Evolutionary conservation across 2,888 invertebrate genomes (phyloP).

Genomic region (Entomobrya proxima): DNA sequence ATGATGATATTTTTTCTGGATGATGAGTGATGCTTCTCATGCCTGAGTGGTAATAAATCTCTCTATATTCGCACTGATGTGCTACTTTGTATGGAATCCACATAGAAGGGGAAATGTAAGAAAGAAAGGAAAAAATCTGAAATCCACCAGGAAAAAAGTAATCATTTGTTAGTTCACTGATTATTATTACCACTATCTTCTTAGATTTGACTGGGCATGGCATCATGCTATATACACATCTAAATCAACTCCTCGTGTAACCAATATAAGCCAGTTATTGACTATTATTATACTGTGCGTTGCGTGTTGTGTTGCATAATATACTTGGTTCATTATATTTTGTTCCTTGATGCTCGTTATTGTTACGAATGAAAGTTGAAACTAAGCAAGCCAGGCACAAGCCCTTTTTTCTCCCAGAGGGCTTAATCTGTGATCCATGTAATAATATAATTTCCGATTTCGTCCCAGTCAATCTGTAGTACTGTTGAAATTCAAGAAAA

Average conservation of each 20-base stretch:
- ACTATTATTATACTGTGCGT: not conserved
- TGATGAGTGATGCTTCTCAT: constrained; percentile 65
- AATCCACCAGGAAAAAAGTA: constrained; percentile 66
- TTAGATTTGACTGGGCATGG: too few relatives aligned
- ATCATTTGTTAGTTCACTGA: constrained; percentile 67
- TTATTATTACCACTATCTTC: constrained; percentile 24
- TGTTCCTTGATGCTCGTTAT: constrained; percentile 21
- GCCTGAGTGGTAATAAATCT: constrained; percentile 66
- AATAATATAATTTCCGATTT: constrained; percentile 61
- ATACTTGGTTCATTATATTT: constrained; percentile 33
- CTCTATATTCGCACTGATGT: constrained; percentile 28
- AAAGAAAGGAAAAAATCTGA: constrained; percentile 46
- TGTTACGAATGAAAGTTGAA: constrained; percentile 49
- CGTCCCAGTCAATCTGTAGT: constrained; percentile 50
- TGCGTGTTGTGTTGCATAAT: not conserved
- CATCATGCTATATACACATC: not conserved
- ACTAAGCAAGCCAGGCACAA: constrained; percentile 30
- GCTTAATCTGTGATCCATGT: constrained; percentile 66
- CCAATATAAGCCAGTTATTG: constrained; percentile 25
- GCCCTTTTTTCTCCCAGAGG: constrained; percentile 58
- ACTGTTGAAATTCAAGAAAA: too few relatives aligned
- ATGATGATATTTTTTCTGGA: constrained; percentile 60
- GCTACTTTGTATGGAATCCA: not conserved
- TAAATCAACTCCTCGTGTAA: too few relatives aligned
- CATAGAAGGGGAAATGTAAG: constrained; percentile 28